Base-by-base conservation (phyloP, 1,140 invertebrate genomes). In the Drosophila insularis region DNA sequence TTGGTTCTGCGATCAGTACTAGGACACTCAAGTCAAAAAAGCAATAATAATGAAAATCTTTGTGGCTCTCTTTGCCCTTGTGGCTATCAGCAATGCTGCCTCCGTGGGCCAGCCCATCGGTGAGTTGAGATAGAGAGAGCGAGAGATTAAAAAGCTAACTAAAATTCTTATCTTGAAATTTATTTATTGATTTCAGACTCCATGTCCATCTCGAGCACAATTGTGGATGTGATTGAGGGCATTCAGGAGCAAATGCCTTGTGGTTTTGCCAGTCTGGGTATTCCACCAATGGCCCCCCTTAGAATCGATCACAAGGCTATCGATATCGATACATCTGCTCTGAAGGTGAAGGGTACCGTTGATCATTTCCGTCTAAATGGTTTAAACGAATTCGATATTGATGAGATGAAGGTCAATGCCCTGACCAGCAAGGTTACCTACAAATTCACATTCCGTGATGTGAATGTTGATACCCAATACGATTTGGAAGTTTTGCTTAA, bases 291-390 rank as follows among this genome's bases (percentile, higher is more conserved):
- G 23, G 89, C 90, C 14, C 90, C 90, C 8, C 61, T 91, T 3
- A 73, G 78, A 53, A 74, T 90, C 40, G 58, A 84, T 31, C 78
- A 91, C 50, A 63, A 80, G 63, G 59, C 78, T 11, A 32, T 91
- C 1, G 14, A 91, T 21, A 90, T 91, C 61, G 59, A 91, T 21
- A 87, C 79, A 27, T 11, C 35, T 0, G 73, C 63, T 3, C 7
- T 91, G 31, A 78, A 78, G 39, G 63, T 81, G 35, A 64, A 80
- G 50, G 90, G 90, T 11, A 70, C 56, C 65, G 43, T 91, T 6
- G 79, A 91, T 0, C 81, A 85, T n/a, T 90, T 91, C 72, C 77
- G 76, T 54, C 79, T 91, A 0, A 91, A 91, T 69, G 90, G 90
- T 40, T 65, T 91, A 17, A 90, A 91, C 55, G 85, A 90, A 0